Percentiles rank a stretch among this genome's conserved stretches.
Evolutionary conservation across 2,113 vertebrate genomes (phyloP).

Genomic region (Thymallus thymallus): DNA sequence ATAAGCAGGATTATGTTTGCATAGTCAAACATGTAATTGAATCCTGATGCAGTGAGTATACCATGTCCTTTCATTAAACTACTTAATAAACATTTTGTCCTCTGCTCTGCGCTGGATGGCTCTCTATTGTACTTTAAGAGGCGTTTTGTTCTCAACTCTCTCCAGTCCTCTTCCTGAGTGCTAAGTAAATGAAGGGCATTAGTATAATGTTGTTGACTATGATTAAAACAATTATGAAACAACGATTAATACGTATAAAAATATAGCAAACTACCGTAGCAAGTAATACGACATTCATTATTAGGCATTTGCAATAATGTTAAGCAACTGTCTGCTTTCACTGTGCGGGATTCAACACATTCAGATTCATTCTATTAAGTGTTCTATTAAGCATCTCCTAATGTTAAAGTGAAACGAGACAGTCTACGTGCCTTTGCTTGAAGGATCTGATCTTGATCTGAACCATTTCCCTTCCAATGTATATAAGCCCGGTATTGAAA

Average conservation of each 20-base stretch:
- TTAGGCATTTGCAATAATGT: slow-evolving; percentile 22
- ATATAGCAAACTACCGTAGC: slow-evolving; percentile 21
- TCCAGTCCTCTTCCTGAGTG: neutral
- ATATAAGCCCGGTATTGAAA: slow-evolving; percentile 19
- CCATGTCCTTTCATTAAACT: slow-evolving; percentile 32
- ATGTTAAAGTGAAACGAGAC: slow-evolving; percentile 52
- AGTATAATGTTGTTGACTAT: slow-evolving; percentile 3
- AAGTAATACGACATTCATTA: slow-evolving; percentile 42
- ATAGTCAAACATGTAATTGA: slow-evolving; percentile 36
- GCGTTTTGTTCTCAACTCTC: slow-evolving; percentile 2
- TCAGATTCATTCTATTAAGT: neutral
- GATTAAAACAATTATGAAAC: slow-evolving; percentile 11
- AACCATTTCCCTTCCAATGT: slow-evolving; percentile 2
- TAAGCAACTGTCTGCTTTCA: slow-evolving; percentile 43
- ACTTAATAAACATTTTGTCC: slow-evolving; percentile 29
- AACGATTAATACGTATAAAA: slow-evolving; percentile 15
- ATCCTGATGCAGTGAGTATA: slow-evolving; percentile 26
- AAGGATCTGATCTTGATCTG: neutral
- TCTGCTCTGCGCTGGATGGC: slow-evolving; percentile 2
- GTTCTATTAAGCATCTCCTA: too few relatives aligned
- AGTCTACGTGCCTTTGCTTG: slow-evolving; percentile 27
- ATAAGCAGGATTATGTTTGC: slow-evolving; percentile 9
- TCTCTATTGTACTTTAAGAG: neutral
- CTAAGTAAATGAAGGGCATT: neutral
- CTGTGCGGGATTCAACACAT: slow-evolving; percentile 55